Evolutionary conservation across 2,888 invertebrate species (phyloP).

Genomic region (Melitaea athalia): DNA sequence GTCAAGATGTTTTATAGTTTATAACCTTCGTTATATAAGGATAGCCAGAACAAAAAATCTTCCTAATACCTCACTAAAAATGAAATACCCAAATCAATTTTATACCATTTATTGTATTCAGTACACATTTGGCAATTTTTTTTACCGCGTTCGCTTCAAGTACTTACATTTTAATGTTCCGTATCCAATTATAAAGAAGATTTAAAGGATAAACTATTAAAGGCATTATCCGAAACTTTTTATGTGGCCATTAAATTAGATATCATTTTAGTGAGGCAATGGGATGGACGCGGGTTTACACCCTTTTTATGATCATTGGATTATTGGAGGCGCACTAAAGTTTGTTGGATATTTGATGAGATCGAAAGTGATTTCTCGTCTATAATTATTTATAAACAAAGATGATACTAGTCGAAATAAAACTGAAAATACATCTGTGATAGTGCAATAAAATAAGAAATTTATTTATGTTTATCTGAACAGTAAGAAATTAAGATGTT

Average conservation of each 20-base stretch:
- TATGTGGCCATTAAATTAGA: constrained; percentile 40
- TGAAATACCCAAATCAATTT: no score
- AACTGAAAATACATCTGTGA: not conserved
- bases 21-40: no score
- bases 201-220: constrained; percentile 43
- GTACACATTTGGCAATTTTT: no score
- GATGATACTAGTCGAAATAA: not conserved
- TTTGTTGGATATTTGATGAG: constrained; percentile 24
- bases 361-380: constrained; percentile 18
- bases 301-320: constrained; percentile 40
- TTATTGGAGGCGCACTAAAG: constrained; percentile 33
- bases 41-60: no score
- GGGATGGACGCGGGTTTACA: constrained; percentile 39
- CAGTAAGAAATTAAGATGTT: no score
- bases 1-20: no score
- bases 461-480: no score
- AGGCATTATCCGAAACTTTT: constrained; percentile 39
- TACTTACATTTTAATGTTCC: constrained; percentile 15
- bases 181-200: constrained; percentile 34
- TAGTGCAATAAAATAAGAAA: no score
- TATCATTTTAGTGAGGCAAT: constrained; percentile 41
- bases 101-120: no score
- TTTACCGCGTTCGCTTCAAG: not conserved
- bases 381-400: not conserved
- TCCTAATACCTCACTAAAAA: no score